These are phyloP conservation scores for Gambelia wislizenii DNA, from an alignment of 2,797 vertebrate species.

Conservation along the genomic window DNA sequence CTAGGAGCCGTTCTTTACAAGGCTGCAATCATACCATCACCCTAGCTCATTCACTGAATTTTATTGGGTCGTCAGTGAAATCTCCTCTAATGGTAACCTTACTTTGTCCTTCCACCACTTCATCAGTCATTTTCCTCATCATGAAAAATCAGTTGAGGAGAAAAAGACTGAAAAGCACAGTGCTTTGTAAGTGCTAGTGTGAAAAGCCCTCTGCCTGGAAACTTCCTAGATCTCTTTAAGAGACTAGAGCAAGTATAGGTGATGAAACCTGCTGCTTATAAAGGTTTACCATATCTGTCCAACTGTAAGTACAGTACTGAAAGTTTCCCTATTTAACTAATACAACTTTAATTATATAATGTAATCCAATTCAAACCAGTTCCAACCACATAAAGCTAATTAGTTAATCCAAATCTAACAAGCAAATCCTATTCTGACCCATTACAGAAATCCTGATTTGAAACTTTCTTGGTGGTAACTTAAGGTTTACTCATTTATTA, in stretches of 20 bases:
- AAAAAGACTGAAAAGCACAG: background rate
- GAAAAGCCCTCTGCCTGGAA: background rate
- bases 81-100: background rate
- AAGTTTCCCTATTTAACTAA: background rate
- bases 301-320: background rate
- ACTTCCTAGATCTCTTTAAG: background rate
- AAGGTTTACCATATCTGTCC: background rate
- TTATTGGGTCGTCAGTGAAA: background rate
- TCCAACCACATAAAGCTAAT: constrained; percentile 1
- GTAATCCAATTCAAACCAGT: constrained; percentile 17
- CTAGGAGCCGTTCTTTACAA: too few relatives aligned
- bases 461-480: background rate
- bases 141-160: background rate
- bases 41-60: background rate
- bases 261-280: background rate
- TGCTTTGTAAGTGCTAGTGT: background rate
- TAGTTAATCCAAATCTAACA: constrained; percentile 11
- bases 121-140: background rate
- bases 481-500: too few relatives aligned
- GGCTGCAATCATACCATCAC: background rate
- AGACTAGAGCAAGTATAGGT: background rate
- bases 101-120: background rate
- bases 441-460: background rate
- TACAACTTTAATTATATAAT: background rate
- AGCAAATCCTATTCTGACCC: constrained; percentile 10